Percentiles rank a stretch among this genome's conserved stretches.
Conservation (phyloP, 2,888 invertebrate genomes). For the Scaptomyza parva region DNA sequence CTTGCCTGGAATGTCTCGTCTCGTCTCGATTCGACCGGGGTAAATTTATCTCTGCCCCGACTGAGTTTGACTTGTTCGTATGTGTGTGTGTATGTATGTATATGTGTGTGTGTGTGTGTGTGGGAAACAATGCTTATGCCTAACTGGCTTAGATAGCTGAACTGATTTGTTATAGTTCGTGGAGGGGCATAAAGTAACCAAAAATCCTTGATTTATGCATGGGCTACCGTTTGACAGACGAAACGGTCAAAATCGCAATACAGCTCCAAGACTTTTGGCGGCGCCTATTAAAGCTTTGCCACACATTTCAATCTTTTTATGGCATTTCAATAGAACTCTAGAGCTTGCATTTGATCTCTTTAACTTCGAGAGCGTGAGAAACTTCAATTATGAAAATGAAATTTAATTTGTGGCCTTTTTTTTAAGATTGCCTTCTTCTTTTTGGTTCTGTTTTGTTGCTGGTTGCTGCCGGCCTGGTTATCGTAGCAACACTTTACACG, state of each 20-base stretch:
- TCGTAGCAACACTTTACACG: conserved; percentile 60
- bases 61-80: conserved; percentile 28
- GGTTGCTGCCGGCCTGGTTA: conserved; percentile 36
- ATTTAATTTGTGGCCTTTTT: conserved; percentile 26
- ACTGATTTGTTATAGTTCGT: conserved; percentile 57
- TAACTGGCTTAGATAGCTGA: conserved; percentile 68
- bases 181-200: conserved; percentile 43
- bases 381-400: conserved; percentile 73
- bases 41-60: conserved; percentile 58
- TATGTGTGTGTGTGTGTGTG: conserved; percentile 39
- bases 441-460: not conserved
- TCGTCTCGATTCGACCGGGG: conserved; percentile 57
- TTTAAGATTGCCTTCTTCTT: conserved; percentile 8
- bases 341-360: not conserved
- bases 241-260: conserved; percentile 16
- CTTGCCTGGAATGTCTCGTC: conserved; percentile 69
- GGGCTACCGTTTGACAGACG: conserved; percentile 77
- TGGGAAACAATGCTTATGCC: conserved; percentile 76
- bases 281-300: conserved; percentile 73
- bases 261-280: conserved; percentile 47
- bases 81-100: conserved; percentile 18
- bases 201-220: conserved; percentile 79
- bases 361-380: conserved; percentile 68
- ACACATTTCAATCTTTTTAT: conserved; percentile 77
- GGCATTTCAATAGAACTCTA: conserved; percentile 77